phyloP scores from a whole-genome alignment of 2,888 invertebrate genomes.

The Drosophila birchii region DNA sequence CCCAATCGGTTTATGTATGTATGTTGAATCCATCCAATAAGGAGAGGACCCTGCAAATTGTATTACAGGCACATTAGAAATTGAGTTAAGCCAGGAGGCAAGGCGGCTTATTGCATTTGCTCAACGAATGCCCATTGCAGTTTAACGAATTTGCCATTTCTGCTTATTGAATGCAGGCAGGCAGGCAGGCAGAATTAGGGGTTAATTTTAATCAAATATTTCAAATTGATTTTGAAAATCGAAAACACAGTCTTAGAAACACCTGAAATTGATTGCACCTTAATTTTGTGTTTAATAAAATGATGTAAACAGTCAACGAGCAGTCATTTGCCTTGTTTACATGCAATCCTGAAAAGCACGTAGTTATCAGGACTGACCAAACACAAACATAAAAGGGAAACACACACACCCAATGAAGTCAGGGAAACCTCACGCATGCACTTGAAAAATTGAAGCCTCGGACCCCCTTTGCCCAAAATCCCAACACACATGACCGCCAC shows the following conservation, averaged over 20 bases:
- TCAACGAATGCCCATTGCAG: slow-evolving; percentile 3
- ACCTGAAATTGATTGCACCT: too few relatives aligned
- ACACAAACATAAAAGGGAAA: slow-evolving; percentile 23
- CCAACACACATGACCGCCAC: slow-evolving; percentile 20
- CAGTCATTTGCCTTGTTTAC: slow-evolving; percentile 2
- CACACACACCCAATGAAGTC: too few relatives aligned
- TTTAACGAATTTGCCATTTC: slow-evolving; percentile 2
- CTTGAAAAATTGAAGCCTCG: slow-evolving; percentile 46
- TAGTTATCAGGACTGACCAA: slow-evolving; percentile 22
- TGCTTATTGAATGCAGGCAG: too few relatives aligned
- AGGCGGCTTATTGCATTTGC: slow-evolving; percentile 6
- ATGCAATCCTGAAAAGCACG: slow-evolving; percentile 10
- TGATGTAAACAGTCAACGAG: background rate
- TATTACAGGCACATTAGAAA: slow-evolving; percentile 11
- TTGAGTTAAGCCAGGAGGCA: slow-evolving; percentile 8
- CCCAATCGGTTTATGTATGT: background rate
- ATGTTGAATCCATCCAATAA: slow-evolving; percentile 3
- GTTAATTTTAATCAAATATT: background rate
- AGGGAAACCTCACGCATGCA: slow-evolving; percentile 47
- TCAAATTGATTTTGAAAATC: too few relatives aligned
- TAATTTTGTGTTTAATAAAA: too few relatives aligned
- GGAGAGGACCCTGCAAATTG: slow-evolving; percentile 3
- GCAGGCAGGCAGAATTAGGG: background rate
- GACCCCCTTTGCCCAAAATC: background rate
- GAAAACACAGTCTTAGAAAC: too few relatives aligned